Conservation (phyloP, 2,888 invertebrate species). For the Erynnis tages region DNA sequence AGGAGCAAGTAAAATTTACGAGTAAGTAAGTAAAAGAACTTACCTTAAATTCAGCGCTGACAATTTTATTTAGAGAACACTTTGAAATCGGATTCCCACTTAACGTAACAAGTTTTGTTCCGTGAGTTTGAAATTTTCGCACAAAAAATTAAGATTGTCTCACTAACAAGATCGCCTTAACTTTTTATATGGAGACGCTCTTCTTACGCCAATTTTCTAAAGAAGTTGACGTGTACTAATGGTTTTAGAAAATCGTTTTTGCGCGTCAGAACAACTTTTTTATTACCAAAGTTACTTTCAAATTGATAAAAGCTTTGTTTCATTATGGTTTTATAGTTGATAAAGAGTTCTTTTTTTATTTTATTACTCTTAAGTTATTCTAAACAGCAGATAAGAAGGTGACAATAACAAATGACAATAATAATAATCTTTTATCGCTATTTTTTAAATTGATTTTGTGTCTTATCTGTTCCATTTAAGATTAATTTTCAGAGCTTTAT, state of each 20-base stretch:
- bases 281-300: conserved; percentile 2
- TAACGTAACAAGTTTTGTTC: conserved; percentile 27
- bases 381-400: no score
- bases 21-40: neutral
- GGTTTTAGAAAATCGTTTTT: conserved; percentile 25
- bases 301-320: neutral
- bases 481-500: no score
- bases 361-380: no score
- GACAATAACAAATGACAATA: no score
- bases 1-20: no score
- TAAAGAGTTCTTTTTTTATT: neutral
- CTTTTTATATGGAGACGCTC: conserved; percentile 27
- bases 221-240: conserved; percentile 26
- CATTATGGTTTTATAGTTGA: neutral
- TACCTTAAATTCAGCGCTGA: conserved; percentile 1
- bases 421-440: no score
- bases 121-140: conserved; percentile 21
- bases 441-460: no score
- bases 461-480: no score
- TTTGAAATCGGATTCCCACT: conserved; percentile 24
- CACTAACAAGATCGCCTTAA: conserved; percentile 27
- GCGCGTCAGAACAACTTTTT: conserved; percentile 14
- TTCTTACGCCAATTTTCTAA: conserved; percentile 26
- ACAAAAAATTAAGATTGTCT: conserved; percentile 27
- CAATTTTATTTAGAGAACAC: conserved; percentile 21